Base-by-base conservation (phyloP, 2,888 invertebrate genomes). In the Drosophila peninsularis region DNA sequence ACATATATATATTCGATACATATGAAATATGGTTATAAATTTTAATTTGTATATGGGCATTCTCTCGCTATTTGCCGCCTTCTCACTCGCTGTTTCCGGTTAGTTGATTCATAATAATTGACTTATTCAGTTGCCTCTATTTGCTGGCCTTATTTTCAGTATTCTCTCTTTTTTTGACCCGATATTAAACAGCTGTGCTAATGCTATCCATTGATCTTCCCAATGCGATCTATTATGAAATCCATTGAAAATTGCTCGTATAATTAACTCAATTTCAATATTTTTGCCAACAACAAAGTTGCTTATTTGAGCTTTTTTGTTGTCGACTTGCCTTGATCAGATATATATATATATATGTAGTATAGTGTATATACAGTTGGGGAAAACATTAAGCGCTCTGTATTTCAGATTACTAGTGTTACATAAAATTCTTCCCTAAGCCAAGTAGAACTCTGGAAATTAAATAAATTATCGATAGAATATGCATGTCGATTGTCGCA, bases 141-240 rank as follows among this genome's bases (percentile, higher is more conserved):
- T 55, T 55, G 34, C 37, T 50, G 24, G n/a, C 30, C 49, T 50
- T 34, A 47, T 30, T 63, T 44, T 60, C 52, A 32, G 19, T 42
- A 4, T 14, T 9, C 27, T 6, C 7, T 30, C 54, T 27, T 36
- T 54, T 55, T 42, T 63, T 21, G 41, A 37, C 17, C 30, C 19
- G 65, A 53, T 61, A 61, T 56, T 56, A 67, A 56, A 7, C 75
- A 75, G 75, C 75, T 75, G 75, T 75, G 75, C 56, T 65, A 74
- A 74, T 62, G 65, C 64, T 70, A 74, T 30, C 49, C 56, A 63
- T 72, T 54, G 62, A 72, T 73, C 71, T 34, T 30, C 21, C 21
- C 47, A 45, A 44, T 62, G 52, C 44, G 54, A n/a, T 54, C 21
- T 36, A 61, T 71, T 55, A 61, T 54, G 44, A 44, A 50, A 57